phyloP scores from a whole-genome alignment of 2,888 invertebrate species.

The Tetragonula carbonaria region DNA sequence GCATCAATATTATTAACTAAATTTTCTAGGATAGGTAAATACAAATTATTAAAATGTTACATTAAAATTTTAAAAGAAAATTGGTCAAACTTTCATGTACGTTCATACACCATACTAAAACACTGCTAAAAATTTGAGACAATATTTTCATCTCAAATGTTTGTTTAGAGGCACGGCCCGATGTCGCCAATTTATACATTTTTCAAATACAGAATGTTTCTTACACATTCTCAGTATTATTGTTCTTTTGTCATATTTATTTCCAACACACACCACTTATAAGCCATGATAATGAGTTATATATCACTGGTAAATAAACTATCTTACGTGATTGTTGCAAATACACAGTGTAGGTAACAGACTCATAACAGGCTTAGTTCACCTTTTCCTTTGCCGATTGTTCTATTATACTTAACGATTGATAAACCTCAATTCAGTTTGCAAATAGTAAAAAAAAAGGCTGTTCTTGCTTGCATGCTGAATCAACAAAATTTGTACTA shows the following conservation, averaged over 20 bases:
- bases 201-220: conserved; percentile 49
- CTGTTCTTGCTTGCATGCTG: conserved; percentile 46
- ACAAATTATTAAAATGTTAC: conserved; percentile 33
- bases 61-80: conserved; percentile 34
- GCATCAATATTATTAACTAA: conserved; percentile 21
- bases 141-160: conserved; percentile 52
- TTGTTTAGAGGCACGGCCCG: conserved; percentile 45
- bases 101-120: conserved; percentile 55
- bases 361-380: conserved; percentile 51
- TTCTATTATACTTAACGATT: conserved; percentile 30
- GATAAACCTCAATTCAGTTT: conserved; percentile 38
- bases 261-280: conserved; percentile 45
- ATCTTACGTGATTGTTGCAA: conserved; percentile 23
- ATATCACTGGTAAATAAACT: conserved; percentile 27
- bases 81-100: conserved; percentile 58
- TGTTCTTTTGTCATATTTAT: conserved; percentile 30
- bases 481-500: conserved; percentile 68
- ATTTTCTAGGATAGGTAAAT: conserved; percentile 33
- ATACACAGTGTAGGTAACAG: conserved; percentile 25
- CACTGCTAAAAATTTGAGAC: conserved; percentile 65
- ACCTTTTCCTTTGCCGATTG: conserved; percentile 46
- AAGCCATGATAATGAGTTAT: conserved; percentile 39
- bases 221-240: conserved; percentile 33
- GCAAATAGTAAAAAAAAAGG: conserved; percentile 53
- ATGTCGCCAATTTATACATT: conserved; percentile 56